phyloP scores from a whole-genome alignment of 2,888 invertebrate genomes.

The Acrocera orbiculus region DNA sequence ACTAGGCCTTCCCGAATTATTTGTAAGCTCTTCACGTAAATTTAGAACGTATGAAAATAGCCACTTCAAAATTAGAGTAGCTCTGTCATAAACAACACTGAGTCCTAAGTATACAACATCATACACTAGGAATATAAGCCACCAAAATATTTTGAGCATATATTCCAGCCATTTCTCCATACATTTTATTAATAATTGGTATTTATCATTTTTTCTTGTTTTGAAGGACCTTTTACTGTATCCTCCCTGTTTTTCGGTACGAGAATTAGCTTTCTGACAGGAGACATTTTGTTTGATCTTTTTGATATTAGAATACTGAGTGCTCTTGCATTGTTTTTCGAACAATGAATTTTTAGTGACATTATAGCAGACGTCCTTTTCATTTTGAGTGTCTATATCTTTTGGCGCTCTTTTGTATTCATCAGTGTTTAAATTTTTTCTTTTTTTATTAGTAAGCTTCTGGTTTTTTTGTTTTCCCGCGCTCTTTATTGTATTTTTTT shows the following conservation, averaged over 20 bases:
- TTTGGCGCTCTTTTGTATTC: no score
- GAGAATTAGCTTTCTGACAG: background rate
- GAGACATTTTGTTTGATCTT: background rate
- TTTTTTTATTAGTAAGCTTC: no score
- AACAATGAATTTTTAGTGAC: constrained; percentile 28
- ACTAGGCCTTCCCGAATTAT: constrained; percentile 27
- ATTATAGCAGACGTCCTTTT: constrained; percentile 17
- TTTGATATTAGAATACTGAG: background rate
- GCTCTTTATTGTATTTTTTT: no score
- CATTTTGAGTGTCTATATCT: no score
- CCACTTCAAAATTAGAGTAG: constrained; percentile 18
- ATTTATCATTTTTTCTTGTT: constrained; percentile 31
- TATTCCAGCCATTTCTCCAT: constrained; percentile 40
- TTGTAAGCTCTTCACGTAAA: constrained; percentile 24
- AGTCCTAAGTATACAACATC: constrained; percentile 63
- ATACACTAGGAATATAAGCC: constrained; percentile 62
- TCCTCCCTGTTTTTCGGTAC: constrained; percentile 3
- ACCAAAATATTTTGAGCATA: constrained; percentile 45
- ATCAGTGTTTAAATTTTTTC: no score
- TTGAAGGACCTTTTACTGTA: no score
- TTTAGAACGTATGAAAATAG: constrained; percentile 20
- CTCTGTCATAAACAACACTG: constrained; percentile 26
- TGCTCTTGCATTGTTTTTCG: constrained; percentile 1
- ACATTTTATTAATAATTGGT: constrained; percentile 33
- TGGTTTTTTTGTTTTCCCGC: no score